Base-by-base conservation (phyloP, 2,888 invertebrate species). In the Oasisia sp. region DNA sequence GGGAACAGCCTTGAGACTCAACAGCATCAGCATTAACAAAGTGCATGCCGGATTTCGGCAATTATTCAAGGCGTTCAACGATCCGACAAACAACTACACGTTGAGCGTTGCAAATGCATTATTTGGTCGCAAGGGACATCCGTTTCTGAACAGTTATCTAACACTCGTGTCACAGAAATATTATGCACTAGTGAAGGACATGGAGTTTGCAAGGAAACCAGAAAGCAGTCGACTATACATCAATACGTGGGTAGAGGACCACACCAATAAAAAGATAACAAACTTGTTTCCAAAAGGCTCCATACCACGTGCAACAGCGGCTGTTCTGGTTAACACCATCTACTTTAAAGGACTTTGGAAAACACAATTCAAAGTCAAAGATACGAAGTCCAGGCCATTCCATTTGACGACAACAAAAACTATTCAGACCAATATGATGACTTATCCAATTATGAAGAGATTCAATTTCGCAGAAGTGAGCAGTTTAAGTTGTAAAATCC, bases 221-320 rank as follows among this genome's bases (percentile, higher is more conserved):
- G 95, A 95, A 0, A 97, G 97, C 0, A 95, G 96, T 27, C 92
- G 95, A 91, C 8, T 56, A n/a, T 93, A 93, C 32, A 98, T 99
- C 91, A 99, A 99, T 95, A 94, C 96, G 74, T 99, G 99, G 98
- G 98, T 98, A 89, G 97, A 97, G 95, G 96, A 97, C 8, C 97
- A 98, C 95, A 99, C 99, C 0, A 97, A 98, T 92, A 96, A 98
- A 12, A 98, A 98, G 96, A 99, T 99, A 92, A 97, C 97, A 94
- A 97, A 98, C 94, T 97, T 99, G 1, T 96, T 99, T 91, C 95
- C 97, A 1, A 32, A 97, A 1, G 97, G 97, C 19, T 93, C 95
- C 14, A 94, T 97, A 27, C 95, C 93, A 91, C 32, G 93, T 4
- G 44, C 94, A 5, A 96, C 96, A 3, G 94, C 95, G 2, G 94